phyloP scores from a whole-genome alignment of 30 jellyfish, hydroid and myxozoan species.

The Calvadosia cruxmelitensis region DNA sequence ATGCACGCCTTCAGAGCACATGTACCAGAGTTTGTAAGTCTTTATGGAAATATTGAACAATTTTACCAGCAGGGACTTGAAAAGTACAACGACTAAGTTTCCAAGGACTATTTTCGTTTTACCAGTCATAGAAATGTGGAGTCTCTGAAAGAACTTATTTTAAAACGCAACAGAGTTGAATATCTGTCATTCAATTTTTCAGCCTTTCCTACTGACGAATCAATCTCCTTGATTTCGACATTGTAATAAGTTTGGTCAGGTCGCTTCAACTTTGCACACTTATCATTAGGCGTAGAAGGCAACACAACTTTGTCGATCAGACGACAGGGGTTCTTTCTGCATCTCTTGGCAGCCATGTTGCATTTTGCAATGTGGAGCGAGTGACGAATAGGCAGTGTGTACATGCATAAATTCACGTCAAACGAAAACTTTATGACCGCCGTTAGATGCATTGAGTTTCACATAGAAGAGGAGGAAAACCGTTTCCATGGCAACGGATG shows the following conservation, averaged over 20 bases:
- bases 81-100: constrained; percentile 9
- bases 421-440: too few relatives aligned
- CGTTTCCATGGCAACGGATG: too few relatives aligned
- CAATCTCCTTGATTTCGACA: constrained; percentile 7
- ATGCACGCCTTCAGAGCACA: constrained; percentile 21
- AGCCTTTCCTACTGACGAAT: neutral
- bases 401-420: too few relatives aligned
- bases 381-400: too few relatives aligned
- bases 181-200: neutral
- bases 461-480: too few relatives aligned
- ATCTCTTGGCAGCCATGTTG: too few relatives aligned
- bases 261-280: too few relatives aligned
- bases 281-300: too few relatives aligned
- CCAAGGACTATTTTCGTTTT: constrained; percentile 21
- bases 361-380: too few relatives aligned
- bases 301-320: too few relatives aligned
- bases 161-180: neutral
- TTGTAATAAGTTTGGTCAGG: constrained; percentile 6
- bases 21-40: constrained; percentile 14
- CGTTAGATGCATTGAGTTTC: too few relatives aligned
- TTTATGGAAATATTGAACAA: constrained; percentile 7
- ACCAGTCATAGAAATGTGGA: constrained; percentile 11
- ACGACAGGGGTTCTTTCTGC: too few relatives aligned
- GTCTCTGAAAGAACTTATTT: constrained; percentile 4
- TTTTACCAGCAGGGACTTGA: constrained; percentile 27